Evolutionary conservation across 2,888 invertebrate genomes (phyloP).

Genomic region (Drosophila meridionalis): DNA sequence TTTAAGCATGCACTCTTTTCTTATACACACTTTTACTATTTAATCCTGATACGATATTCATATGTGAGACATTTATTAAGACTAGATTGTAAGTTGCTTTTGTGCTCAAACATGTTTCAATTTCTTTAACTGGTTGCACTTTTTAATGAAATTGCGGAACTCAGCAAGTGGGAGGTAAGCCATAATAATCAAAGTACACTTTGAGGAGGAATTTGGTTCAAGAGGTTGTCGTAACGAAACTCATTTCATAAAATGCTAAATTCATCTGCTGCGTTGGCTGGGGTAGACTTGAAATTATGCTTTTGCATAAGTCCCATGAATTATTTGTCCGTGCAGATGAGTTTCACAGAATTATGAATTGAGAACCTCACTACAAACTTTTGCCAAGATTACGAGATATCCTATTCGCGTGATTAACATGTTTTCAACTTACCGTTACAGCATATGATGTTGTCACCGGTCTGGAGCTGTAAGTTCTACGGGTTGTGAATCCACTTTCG

Average conservation of each 20-base stretch:
- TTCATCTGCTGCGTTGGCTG: slow-evolving; percentile 37
- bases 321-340: slow-evolving; percentile 35
- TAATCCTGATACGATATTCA: slow-evolving; percentile 82
- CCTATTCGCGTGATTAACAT: slow-evolving; percentile 14
- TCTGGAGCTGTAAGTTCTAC: slow-evolving; percentile 91
- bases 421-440: slow-evolving; percentile 90
- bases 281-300: background rate
- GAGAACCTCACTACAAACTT: slow-evolving; percentile 71
- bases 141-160: slow-evolving; percentile 44
- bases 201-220: background rate
- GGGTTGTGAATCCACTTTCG: slow-evolving; percentile 96
- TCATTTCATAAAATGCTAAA: slow-evolving; percentile 24
- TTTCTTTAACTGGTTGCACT: slow-evolving; percentile 71
- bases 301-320: background rate
- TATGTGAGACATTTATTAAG: slow-evolving; percentile 53
- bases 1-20: slow-evolving; percentile 23
- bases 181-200: slow-evolving; percentile 46
- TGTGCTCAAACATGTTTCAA: slow-evolving; percentile 85
- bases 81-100: slow-evolving; percentile 45
- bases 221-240: background rate
- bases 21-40: slow-evolving; percentile 15
- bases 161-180: slow-evolving; percentile 84
- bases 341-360: slow-evolving; percentile 62
- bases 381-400: slow-evolving; percentile 7
- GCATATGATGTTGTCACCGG: slow-evolving; percentile 90